These are phyloP conservation scores for Ciconia nigra DNA, from an alignment of 2,797 vertebrate species.

Conservation along the genomic window DNA sequence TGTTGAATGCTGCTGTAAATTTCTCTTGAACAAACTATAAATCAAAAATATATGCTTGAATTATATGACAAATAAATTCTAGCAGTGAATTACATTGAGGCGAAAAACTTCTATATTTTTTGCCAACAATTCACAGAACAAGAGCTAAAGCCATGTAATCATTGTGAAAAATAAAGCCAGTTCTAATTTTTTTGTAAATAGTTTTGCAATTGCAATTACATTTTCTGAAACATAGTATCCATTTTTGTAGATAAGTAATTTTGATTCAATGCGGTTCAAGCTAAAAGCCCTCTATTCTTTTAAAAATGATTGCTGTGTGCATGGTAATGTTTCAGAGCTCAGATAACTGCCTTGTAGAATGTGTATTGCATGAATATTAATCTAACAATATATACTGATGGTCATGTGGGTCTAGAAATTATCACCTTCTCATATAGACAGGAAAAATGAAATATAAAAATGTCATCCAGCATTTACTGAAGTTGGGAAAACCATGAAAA, in stretches of 20 bases:
- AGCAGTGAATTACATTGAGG: not conserved
- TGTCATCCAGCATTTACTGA: not conserved
- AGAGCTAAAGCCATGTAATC: not conserved
- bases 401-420: not conserved
- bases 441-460: not conserved
- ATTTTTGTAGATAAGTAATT: not conserved
- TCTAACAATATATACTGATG: not conserved
- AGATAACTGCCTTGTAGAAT: not conserved
- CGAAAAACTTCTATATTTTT: not conserved
- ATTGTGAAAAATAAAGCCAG: not conserved
- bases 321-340: not conserved
- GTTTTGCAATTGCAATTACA: not conserved
- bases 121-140: not conserved
- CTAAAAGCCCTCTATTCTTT: not conserved
- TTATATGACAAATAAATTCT: not conserved
- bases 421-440: not conserved
- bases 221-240: not conserved
- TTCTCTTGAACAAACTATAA: constrained; percentile 24
- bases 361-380: not conserved
- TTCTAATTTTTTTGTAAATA: not conserved
- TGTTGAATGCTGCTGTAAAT: constrained; percentile 5
- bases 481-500: not conserved
- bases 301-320: not conserved
- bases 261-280: not conserved
- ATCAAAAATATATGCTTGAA: constrained; percentile 5